Base-by-base conservation (phyloP, 2,888 invertebrate species). In the Gryllus longicercus region DNA sequence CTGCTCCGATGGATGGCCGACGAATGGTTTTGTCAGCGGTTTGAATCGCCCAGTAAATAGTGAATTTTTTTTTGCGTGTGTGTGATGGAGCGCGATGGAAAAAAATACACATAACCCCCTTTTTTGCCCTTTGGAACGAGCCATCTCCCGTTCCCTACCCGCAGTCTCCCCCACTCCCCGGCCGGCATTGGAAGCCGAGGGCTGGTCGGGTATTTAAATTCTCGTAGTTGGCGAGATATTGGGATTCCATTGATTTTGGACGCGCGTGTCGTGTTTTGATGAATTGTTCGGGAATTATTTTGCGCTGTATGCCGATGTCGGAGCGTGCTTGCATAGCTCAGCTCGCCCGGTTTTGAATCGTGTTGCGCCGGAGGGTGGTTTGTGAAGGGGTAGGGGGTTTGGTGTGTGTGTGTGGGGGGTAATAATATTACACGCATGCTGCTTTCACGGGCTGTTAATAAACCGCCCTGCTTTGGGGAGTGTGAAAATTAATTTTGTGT, bases 371-470 rank as follows among this genome's bases (percentile, higher is more conserved):
- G 14, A 63, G 14, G 63, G 14, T 18, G 14, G 63, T 63, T 63
- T 14, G 63, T 14, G 16, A 5, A 18, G 63, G 63, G n/a, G 63
- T 63, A 16, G 2, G 51, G 51, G 51, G 51, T 11, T n/a, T n/a
- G n/a, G n/a, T n/a, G n/a, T n/a, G n/a, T n/a, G n/a, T n/a, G n/a
- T n/a, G 2, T 1, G 16, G 4, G 63, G 63, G 14, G n/a, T 63
- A 63, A 63, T 63, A 63, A 63, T 63, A 63, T 63, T 63, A 63
- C 63, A 63, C n/a, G 63, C 63, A n/a, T n/a, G 63, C 63, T 63
- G 63, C 63, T 63, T 63, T 63, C 63, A 63, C 63, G 63, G 63
- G 63, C 63, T 63, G 63, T 63, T 63, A 63, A 63, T 63, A 63
- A 63, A 63, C 16, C 63, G 63, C n/a, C 16, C 63, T 14, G 63